phyloP scores from a whole-genome alignment of 2,888 invertebrate species.

The Chrysomela aeneicollis region DNA sequence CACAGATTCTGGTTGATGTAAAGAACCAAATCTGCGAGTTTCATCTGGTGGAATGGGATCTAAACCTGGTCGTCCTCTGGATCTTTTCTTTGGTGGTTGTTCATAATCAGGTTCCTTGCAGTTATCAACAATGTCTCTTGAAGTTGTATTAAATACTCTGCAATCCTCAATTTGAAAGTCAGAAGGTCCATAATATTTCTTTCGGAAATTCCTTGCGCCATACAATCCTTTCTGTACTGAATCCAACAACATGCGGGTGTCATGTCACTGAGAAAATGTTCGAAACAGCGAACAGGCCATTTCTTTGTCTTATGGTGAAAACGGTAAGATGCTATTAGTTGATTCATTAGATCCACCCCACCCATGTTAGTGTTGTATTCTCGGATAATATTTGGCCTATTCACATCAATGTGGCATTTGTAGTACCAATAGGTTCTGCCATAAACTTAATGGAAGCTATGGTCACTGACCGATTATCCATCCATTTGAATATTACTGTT shows the following conservation, averaged over 20 bases:
- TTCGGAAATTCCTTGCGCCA: background rate
- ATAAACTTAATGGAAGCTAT: no score
- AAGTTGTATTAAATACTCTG: slow-evolving; percentile 3
- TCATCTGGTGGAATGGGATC: background rate
- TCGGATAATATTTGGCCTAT: slow-evolving; percentile 4
- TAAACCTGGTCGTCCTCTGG: background rate
- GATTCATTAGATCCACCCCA: background rate
- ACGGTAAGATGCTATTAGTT: background rate
- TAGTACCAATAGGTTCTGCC: no score
- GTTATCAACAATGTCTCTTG: background rate
- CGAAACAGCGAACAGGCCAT: background rate
- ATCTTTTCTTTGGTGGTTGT: background rate
- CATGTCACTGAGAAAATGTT: slow-evolving; percentile 4
- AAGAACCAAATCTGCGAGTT: background rate
- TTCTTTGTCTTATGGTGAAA: background rate
- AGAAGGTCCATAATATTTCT: slow-evolving; percentile 2
- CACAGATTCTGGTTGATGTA: background rate
- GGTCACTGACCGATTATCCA: slow-evolving; percentile 3
- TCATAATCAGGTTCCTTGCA: background rate
- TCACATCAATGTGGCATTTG: slow-evolving; percentile 4
- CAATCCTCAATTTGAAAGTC: slow-evolving; percentile 2
- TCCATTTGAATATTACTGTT: background rate
- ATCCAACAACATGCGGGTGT: background rate
- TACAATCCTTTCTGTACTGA: background rate
- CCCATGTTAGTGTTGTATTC: background rate